phyloP scores from a whole-genome alignment of 1,140 invertebrate genomes.

The Philopotamus ludificatus region DNA sequence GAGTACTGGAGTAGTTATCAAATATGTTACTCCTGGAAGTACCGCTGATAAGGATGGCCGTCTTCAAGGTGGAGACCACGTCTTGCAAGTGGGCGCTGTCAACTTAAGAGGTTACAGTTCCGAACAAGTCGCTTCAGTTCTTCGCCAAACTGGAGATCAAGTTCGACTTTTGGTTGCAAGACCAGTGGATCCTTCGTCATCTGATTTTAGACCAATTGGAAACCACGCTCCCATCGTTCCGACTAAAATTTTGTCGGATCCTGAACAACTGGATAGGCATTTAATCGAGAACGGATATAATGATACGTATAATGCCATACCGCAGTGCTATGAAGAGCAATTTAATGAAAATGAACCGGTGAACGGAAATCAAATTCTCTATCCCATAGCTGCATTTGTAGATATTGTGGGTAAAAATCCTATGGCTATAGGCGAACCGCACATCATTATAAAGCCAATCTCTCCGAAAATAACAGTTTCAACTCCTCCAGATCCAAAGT shows the following conservation, averaged over 20 bases:
- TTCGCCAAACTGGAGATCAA: conserved; percentile 81
- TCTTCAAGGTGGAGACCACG: conserved; percentile 88
- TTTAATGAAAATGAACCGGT: conserved; percentile 50
- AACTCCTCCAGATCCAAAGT: conserved; percentile 48
- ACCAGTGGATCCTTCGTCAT: conserved; percentile 72
- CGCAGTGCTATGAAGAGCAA: conserved; percentile 50
- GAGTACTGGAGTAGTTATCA: conserved; percentile 95
- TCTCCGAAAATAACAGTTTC: conserved; percentile 52
- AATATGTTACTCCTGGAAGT: conserved; percentile 88
- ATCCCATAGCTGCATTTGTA: conserved; percentile 48
- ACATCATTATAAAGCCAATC: conserved; percentile 46
- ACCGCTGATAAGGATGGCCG: conserved; percentile 87
- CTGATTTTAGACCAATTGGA: conserved; percentile 62
- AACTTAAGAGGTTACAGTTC: conserved; percentile 88
- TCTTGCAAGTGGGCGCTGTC: conserved; percentile 91
- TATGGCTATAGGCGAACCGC: conserved; percentile 51
- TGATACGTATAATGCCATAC: conserved; percentile 50
- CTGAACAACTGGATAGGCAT: conserved; percentile 77
- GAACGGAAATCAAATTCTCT: conserved; percentile 45
- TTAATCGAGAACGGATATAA: conserved; percentile 69
- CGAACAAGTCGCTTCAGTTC: conserved; percentile 89
- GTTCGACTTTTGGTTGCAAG: conserved; percentile 89
- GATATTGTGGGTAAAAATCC: conserved; percentile 53
- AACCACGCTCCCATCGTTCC: conserved; percentile 75
- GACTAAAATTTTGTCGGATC: conserved; percentile 77